These are phyloP conservation scores for Heptranchias perlo DNA, from an alignment of 2,113 vertebrate genomes.

Conservation along the genomic window DNA sequence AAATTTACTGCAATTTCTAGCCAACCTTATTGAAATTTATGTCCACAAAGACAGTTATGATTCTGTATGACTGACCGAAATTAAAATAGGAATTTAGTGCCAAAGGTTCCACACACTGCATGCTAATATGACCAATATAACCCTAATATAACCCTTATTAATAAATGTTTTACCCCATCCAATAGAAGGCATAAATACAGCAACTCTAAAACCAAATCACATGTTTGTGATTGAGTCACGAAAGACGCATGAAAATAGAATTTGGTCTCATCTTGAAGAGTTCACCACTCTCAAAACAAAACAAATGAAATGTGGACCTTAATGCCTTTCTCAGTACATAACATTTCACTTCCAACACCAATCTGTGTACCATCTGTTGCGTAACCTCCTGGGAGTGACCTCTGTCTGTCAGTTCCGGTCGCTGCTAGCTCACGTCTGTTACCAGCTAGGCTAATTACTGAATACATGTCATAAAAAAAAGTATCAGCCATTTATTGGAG, in stretches of 20 bases:
- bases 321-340: neutral
- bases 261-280: neutral
- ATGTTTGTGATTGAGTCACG: neutral
- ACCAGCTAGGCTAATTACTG: neutral
- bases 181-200: neutral
- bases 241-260: too few species aligned
- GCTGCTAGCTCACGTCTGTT: neutral
- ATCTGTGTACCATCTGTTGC: constrained; percentile 6
- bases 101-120: too few species aligned
- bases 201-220: neutral
- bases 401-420: neutral
- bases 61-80: neutral
- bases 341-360: neutral
- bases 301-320: neutral
- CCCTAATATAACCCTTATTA: too few species aligned
- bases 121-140: neutral
- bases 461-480: neutral
- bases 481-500: neutral
- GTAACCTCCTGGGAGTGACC: neutral
- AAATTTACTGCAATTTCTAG: neutral
- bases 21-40: neutral
- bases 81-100: neutral
- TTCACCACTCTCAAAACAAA: neutral
- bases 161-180: too few species aligned
- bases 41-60: neutral